A percentile compares a stretch with the other conserved stretches of the same genome.
Evolutionary conservation across 2,888 invertebrate species (phyloP).

Genomic region (Leptinotarsa peninsularis): DNA sequence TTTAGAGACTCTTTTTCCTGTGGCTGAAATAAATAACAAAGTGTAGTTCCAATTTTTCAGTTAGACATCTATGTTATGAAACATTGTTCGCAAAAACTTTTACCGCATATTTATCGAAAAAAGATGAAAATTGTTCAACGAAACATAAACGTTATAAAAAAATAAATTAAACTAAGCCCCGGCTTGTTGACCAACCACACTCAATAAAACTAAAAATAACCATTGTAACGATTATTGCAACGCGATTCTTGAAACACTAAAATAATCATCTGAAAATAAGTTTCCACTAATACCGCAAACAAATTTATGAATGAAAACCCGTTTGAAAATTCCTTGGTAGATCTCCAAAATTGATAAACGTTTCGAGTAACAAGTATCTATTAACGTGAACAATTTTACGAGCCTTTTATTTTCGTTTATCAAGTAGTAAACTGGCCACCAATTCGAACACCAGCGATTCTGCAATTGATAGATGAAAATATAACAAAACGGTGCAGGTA

Average conservation of each 20-base stretch:
- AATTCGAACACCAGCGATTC: too few species aligned
- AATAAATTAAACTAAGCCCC: not conserved
- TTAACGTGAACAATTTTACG: slow-evolving; percentile 9
- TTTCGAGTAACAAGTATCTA: not conserved
- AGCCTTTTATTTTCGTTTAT: not conserved
- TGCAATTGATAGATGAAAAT: too few species aligned
- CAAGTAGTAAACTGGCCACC: not conserved
- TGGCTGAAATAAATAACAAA: too few species aligned
- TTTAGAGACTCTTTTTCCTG: too few species aligned
- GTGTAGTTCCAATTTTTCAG: too few species aligned
- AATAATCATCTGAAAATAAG: slow-evolving; percentile 18
- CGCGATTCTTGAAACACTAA: slow-evolving; percentile 11
- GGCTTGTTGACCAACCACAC: not conserved
- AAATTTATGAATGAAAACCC: slow-evolving; percentile 32
- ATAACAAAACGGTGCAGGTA: too few species aligned
- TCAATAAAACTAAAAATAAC: slow-evolving; percentile 9
- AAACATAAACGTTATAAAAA: too few species aligned
- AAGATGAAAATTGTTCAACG: too few species aligned
- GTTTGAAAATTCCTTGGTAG: slow-evolving; percentile 24
- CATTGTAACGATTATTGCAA: slow-evolving; percentile 10
- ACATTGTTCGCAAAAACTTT: too few species aligned
- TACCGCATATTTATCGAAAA: too few species aligned
- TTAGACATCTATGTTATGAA: too few species aligned
- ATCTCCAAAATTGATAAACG: slow-evolving; percentile 24
- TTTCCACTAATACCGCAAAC: slow-evolving; percentile 1